Evolutionary conservation across 2,113 vertebrate species (phyloP), one percentile per base, ranked within the genome.

Genomic region (Pelvicachromis taeniatus): DNA sequence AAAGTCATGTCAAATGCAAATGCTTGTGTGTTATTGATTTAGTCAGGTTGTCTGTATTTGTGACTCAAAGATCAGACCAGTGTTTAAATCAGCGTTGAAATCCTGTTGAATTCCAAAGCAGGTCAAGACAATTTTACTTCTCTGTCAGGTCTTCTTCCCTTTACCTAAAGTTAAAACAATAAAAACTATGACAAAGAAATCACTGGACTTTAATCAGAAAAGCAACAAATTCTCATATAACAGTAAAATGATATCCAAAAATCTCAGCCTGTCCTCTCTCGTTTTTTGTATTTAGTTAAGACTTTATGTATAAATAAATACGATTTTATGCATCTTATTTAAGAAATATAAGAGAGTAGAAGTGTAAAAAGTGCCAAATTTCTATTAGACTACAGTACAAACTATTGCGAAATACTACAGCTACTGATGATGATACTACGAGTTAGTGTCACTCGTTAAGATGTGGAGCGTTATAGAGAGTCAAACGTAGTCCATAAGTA

Each of bases 261-360:
- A 29, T 29, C 29, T 29, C 29, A 29, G 29, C 4, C 29, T 29
- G 29, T 29, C 29, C 29, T 29, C 29, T 29, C 29, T 29, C 4
- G 4, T 4, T 4, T 29, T 4, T 4, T 4, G 29, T 29, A 29
- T n/a, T n/a, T n/a, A n/a, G n/a, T n/a, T n/a, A 19, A 63, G 59
- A 35, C 4, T 38, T 38, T 7, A 63, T 38, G 38, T 63, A 0
- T 12, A 38, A 38, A 31, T 63, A n/a, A n/a, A n/a, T n/a, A n/a
- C n/a, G n/a, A n/a, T n/a, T n/a, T n/a, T n/a, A n/a, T n/a, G n/a
- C n/a, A n/a, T n/a, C n/a, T n/a, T n/a, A n/a, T 61, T 61, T 63
- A n/a, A 38, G 33, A 65, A 65, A 65, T 65, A 1, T 38, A 11
- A 33, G 12, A 38, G 2, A 65, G 19, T 13, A 13, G 59, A 65